A percentile compares a stretch with the other conserved stretches of the same genome.
phyloP scores from a whole-genome alignment of 2,797 vertebrate species.

The Gymnocypris eckloni region DNA sequence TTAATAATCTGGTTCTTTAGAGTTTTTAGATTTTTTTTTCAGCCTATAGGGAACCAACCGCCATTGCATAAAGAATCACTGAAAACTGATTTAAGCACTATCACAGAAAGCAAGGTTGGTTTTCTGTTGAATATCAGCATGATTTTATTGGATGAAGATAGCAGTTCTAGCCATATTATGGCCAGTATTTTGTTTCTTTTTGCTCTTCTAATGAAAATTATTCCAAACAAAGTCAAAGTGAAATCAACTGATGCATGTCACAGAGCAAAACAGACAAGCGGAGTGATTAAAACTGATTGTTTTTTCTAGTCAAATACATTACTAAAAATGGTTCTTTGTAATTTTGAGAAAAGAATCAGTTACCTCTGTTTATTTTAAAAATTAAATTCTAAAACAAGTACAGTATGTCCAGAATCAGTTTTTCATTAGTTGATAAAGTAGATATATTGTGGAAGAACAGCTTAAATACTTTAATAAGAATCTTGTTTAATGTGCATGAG shows the following conservation, averaged over 20 bases:
- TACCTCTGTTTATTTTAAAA: not conserved
- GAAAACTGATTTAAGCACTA: not conserved
- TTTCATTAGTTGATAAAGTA: not conserved
- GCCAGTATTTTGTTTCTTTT: not conserved
- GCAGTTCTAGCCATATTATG: not conserved
- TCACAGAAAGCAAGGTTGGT: not conserved
- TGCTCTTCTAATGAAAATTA: not conserved
- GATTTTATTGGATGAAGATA: not conserved
- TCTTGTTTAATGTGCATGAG: constrained; percentile 16
- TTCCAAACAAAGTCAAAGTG: not conserved
- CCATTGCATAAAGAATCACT: not conserved
- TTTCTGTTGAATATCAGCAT: not conserved
- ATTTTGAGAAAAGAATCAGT: not conserved
- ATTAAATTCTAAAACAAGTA: not conserved
- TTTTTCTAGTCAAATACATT: not conserved
- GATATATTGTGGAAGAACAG: not conserved
- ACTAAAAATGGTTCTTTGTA: not conserved
- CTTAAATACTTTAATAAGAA: not conserved
- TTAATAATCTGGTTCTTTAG: not conserved
- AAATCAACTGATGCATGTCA: not conserved
- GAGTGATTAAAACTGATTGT: not conserved
- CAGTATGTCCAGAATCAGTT: not conserved
- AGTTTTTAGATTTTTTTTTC: not conserved
- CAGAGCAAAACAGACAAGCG: not conserved
- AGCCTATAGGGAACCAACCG: not conserved